Conservation (phyloP, 1,140 invertebrate genomes). For the Drosophila subpulchrella region DNA sequence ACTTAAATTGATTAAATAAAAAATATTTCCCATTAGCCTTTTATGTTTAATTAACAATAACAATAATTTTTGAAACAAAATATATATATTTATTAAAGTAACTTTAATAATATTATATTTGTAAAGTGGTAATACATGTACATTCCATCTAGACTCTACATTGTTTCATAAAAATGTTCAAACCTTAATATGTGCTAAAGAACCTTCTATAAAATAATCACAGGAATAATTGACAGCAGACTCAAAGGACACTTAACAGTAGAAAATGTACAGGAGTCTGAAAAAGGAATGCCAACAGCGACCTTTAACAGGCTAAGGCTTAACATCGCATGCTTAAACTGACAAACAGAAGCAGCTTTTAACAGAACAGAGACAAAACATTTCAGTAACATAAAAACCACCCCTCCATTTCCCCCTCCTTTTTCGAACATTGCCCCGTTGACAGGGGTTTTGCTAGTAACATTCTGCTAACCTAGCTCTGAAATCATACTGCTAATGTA, state of each 20-base stretch:
- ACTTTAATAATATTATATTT: too few relatives aligned
- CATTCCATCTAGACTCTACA: too few relatives aligned
- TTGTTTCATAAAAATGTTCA: not conserved
- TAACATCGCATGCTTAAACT: conserved; percentile 6
- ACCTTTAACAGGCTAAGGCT: not conserved
- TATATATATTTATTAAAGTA: too few relatives aligned
- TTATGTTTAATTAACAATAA: too few relatives aligned
- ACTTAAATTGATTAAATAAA: too few relatives aligned
- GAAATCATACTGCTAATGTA: not conserved
- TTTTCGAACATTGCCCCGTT: conserved; percentile 66
- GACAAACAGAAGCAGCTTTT: not conserved
- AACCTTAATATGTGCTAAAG: not conserved
- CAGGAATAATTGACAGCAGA: not conserved
- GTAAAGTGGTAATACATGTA: too few relatives aligned
- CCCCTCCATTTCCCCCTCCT: conserved; percentile 54
- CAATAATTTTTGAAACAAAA: too few relatives aligned
- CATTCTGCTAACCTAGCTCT: conserved; percentile 25
- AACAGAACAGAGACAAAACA: conserved; percentile 11
- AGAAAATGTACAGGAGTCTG: not conserved
- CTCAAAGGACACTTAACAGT: not conserved
- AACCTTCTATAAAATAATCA: not conserved
- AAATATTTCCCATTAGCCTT: too few relatives aligned
- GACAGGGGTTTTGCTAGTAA: conserved; percentile 22
- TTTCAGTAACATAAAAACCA: conserved; percentile 23
- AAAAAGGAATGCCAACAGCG: not conserved